These are phyloP conservation scores for Fringilla coelebs DNA, from an alignment of 2,797 vertebrate genomes.

Conservation along the genomic window DNA sequence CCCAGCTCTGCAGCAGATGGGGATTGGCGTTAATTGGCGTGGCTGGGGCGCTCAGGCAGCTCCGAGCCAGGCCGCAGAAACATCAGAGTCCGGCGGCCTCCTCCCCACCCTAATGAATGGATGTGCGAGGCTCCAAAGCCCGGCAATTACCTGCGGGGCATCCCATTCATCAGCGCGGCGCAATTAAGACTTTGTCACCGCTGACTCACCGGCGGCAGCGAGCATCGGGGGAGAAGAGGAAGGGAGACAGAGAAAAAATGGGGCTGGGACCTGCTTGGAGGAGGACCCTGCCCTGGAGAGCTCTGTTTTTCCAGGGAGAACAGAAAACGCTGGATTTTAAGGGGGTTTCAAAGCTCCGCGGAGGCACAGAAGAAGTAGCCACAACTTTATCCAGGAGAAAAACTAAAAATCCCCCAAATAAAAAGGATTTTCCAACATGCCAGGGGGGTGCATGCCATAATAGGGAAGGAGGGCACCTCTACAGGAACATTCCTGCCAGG, in stretches of 20 bases:
- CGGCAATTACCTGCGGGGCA: constrained; percentile 39
- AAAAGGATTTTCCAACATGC: neutral
- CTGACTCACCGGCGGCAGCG: constrained; percentile 34
- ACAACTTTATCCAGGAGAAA: neutral
- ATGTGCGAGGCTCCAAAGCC: neutral
- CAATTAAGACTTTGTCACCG: constrained; percentile 24
- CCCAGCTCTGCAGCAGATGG: neutral
- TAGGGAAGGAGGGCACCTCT: neutral
- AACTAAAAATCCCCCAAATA: fast-evolving
- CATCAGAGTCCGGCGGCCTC: neutral
- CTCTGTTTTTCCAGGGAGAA: neutral
- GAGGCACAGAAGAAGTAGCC: neutral
- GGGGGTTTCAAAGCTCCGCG: neutral
- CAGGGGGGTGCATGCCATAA: fast-evolving
- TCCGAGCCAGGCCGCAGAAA: neutral
- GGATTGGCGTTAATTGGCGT: neutral
- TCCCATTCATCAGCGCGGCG: constrained; percentile 1
- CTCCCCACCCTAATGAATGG: neutral
- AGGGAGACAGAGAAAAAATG: neutral
- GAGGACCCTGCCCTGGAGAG: neutral
- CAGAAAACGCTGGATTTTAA: neutral
- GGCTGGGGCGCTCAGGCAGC: neutral
- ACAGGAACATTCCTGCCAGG: fast-evolving
- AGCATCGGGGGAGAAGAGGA: neutral
- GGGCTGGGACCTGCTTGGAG: neutral